Conservation (phyloP, 2,888 invertebrate genomes). For the Schizotus pectinicornis region DNA sequence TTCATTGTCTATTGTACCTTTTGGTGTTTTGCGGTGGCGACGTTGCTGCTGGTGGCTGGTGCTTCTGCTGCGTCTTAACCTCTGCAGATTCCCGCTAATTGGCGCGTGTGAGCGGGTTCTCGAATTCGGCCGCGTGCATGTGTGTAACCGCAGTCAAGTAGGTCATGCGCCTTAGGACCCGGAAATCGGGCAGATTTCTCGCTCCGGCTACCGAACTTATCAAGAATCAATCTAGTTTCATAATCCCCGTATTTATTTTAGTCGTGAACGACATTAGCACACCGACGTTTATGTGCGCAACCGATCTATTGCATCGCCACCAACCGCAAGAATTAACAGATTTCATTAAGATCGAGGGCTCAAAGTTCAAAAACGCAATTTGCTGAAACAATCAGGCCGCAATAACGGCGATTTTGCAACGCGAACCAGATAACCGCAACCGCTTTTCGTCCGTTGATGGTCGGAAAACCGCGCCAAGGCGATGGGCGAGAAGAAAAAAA, state of each 20-base stretch:
- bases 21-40: no score
- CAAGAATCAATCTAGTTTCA: constrained; percentile 30
- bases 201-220: constrained; percentile 27
- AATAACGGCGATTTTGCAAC: no score
- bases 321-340: constrained; percentile 7
- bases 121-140: constrained; percentile 8
- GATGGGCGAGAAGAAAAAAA: no score
- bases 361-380: constrained; percentile 17
- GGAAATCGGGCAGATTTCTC: constrained; percentile 34
- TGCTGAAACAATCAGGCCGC: constrained; percentile 10
- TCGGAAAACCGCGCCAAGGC: no score
- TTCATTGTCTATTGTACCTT: no score
- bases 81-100: not conserved
- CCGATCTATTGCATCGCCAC: constrained; percentile 19
- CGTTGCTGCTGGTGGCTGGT: not conserved
- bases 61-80: not conserved
- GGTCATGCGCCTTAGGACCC: constrained; percentile 30
- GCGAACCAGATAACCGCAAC: no score
- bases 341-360: constrained; percentile 18
- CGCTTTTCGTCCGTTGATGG: no score
- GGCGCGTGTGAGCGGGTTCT: constrained; percentile 11
- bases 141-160: constrained; percentile 23
- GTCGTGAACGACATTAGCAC: constrained; percentile 30
- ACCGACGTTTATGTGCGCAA: constrained; percentile 15
- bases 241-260: constrained; percentile 26